These are phyloP conservation scores for Lottia gigantea DNA, from an alignment of 2,888 invertebrate genomes.

Conservation along the genomic window DNA sequence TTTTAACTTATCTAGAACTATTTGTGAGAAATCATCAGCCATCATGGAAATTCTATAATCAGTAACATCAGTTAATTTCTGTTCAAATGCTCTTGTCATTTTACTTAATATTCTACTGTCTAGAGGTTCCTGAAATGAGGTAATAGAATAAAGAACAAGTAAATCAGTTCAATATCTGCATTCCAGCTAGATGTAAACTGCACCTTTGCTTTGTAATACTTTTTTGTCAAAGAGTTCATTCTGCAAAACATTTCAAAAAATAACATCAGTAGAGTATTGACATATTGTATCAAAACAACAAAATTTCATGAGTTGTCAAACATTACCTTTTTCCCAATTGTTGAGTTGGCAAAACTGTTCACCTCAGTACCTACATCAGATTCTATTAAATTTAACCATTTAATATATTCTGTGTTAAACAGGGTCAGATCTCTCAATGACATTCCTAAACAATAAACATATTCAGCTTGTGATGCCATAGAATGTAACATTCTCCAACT, in stretches of 20 bases:
- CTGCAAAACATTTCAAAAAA: too few relatives aligned
- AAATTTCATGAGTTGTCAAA: too few relatives aligned
- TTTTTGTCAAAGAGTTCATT: too few relatives aligned
- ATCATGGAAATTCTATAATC: constrained; percentile 46
- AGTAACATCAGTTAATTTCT: constrained; percentile 43
- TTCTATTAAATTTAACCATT: constrained; percentile 16
- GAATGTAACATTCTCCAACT: constrained; percentile 64
- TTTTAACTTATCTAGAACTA: constrained; percentile 46
- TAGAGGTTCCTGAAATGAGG: constrained; percentile 43
- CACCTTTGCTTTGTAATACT: not conserved
- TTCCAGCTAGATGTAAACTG: too few relatives aligned
- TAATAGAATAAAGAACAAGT: not conserved
- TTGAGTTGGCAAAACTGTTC: not conserved
- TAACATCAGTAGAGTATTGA: too few relatives aligned
- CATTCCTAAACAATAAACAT: constrained; percentile 52
- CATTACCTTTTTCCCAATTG: constrained; percentile 13
- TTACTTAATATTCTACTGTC: constrained; percentile 46
- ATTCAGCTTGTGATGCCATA: constrained; percentile 57
- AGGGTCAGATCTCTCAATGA: constrained; percentile 53
- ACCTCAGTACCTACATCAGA: not conserved
- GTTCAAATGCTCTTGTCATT: constrained; percentile 52
- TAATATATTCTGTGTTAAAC: constrained; percentile 36
- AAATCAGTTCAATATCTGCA: not conserved
- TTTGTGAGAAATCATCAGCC: constrained; percentile 40
- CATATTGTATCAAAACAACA: too few relatives aligned